Percentiles rank a stretch among this genome's conserved stretches.
Conservation (phyloP, 2,797 vertebrate genomes). For the Aselliscus stoliczkanus region DNA sequence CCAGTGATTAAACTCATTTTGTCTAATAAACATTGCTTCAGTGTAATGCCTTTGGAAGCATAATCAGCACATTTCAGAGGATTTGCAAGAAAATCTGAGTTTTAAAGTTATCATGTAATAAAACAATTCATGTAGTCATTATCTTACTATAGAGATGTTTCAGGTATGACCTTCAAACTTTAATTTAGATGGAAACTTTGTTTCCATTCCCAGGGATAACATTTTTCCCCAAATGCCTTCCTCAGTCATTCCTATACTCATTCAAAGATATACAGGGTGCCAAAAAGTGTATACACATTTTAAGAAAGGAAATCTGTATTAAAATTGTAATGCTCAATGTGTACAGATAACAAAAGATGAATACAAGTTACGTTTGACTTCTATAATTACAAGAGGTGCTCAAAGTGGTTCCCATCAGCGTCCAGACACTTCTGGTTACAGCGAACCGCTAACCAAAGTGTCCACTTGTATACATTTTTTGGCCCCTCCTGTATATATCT, state of each 20-base stretch:
- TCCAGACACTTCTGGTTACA: too few species aligned
- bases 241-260: background rate
- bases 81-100: background rate
- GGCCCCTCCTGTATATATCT: background rate
- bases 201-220: background rate
- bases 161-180: background rate
- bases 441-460: too few species aligned
- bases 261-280: background rate
- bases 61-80: conserved; percentile 37
- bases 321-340: too few species aligned
- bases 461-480: too few species aligned
- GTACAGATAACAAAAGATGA: too few species aligned
- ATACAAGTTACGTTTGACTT: too few species aligned
- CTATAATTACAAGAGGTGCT: too few species aligned
- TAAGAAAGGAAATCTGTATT: too few species aligned
- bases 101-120: background rate
- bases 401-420: too few species aligned
- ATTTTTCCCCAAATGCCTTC: background rate
- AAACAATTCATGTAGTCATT: conserved; percentile 37
- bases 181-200: background rate
- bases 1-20: conserved; percentile 54
- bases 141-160: background rate
- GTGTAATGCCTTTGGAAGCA: conserved; percentile 31
- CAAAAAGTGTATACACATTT: too few species aligned
- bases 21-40: conserved; percentile 41